Evolutionary conservation across 2,888 invertebrate species (phyloP).

Genomic region (Acanthococcus lagerstroemiae): DNA sequence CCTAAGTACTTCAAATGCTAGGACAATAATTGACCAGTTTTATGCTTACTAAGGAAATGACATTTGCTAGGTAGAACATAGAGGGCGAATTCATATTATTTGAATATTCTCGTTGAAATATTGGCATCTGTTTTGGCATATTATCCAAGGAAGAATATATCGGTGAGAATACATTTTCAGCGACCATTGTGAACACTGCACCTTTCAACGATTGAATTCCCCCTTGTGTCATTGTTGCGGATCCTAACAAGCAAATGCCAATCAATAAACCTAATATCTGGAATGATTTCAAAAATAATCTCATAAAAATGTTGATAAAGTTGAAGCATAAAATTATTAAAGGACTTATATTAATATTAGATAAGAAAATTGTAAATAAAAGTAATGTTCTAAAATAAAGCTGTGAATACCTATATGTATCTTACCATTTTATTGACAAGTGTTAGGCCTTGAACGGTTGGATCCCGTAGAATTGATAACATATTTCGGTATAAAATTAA

Average conservation of each 20-base stretch:
- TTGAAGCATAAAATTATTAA: neutral
- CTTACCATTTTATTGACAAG: constrained; percentile 74
- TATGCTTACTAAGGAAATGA: constrained; percentile 70
- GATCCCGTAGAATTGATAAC: constrained; percentile 65
- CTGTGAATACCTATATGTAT: constrained; percentile 33
- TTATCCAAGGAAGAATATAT: constrained; percentile 81
- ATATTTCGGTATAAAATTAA: constrained; percentile 68
- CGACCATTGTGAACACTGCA: constrained; percentile 73
- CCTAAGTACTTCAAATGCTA: too few relatives aligned
- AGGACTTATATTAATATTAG: neutral
- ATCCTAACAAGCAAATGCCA: constrained; percentile 74
- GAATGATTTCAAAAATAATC: neutral
- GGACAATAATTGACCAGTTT: too few relatives aligned
- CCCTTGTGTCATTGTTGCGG: constrained; percentile 58
- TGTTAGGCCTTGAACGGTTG: constrained; percentile 62
- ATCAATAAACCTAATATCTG: constrained; percentile 60
- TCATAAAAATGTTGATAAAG: neutral
- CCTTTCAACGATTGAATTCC: constrained; percentile 85
- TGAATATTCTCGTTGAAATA: constrained; percentile 68
- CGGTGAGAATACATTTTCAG: constrained; percentile 82
- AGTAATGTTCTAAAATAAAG: neutral
- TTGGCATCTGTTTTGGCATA: constrained; percentile 69
- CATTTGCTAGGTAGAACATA: constrained; percentile 69
- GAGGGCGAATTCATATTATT: constrained; percentile 72
- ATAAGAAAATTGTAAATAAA: too few relatives aligned